These are phyloP conservation scores for Onchidella celtica DNA, from an alignment of 2,888 invertebrate genomes.

Conservation along the genomic window DNA sequence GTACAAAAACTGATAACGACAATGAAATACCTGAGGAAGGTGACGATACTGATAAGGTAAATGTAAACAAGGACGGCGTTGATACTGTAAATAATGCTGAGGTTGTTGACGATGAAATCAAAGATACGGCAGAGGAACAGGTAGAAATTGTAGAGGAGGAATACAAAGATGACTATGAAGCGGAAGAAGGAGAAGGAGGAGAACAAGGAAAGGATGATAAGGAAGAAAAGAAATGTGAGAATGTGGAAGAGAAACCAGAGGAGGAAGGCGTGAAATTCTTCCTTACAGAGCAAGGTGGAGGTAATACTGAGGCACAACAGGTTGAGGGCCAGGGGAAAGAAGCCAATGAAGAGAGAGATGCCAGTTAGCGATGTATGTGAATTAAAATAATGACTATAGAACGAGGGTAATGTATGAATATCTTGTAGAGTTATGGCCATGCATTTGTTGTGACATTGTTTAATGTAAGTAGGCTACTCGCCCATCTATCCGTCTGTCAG, in stretches of 20 bases:
- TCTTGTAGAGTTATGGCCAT: not conserved
- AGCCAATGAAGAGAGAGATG: not conserved
- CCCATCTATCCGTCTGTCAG: not conserved
- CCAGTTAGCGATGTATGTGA: no score
- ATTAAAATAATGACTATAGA: not conserved
- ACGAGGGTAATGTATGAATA: not conserved
- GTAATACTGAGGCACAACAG: not conserved
- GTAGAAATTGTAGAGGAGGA: not conserved
- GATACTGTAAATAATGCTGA: not conserved
- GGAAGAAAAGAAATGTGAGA: not conserved
- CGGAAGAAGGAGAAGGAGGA: not conserved
- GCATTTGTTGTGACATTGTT: not conserved
- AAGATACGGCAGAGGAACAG: constrained; percentile 27
- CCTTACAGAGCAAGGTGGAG: not conserved
- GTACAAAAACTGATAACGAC: not conserved
- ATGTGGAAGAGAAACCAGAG: not conserved
- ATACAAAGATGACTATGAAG: not conserved
- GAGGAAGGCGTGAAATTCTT: not conserved
- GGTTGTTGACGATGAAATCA: constrained; percentile 4
- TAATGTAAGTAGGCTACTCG: not conserved
- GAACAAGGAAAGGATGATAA: not conserved
- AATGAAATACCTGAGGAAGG: not conserved
- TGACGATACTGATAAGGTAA: not conserved
- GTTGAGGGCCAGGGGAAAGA: not conserved
- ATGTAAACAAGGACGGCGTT: not conserved